Base-by-base conservation (phyloP, 2,113 vertebrate species). In the Dendrocopos noguchii region DNA sequence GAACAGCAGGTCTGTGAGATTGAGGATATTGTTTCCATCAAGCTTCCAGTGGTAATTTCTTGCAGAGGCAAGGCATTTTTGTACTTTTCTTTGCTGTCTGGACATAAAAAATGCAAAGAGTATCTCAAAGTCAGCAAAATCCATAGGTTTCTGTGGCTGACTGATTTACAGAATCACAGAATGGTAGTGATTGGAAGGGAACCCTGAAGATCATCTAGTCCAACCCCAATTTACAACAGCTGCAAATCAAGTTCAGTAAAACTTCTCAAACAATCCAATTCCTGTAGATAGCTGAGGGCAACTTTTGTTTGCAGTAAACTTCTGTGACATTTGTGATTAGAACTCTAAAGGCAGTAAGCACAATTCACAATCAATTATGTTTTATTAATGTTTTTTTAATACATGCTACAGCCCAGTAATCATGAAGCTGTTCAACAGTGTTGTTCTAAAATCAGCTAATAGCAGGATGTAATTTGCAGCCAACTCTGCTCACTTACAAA, bases 371-470 rank as follows among this genome's bases (percentile, higher is more conserved):
- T 97, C 95, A 96, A 96, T 95, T 97, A 95, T 89, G 66, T 92
- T 97, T 97, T 97, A 97, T 98, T 98, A 95, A 97, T 95, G 88
- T 9, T 96, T 96, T 97, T 96, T 96, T 95, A 94, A 97, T 94
- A 92, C 88, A 90, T 2, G 63, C 87, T 91, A 94, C 94, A 95
- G 96, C 95, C 86, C 95, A 97, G 84, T 96, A 95, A 96, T 95
- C 97, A 95, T 85, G 89, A 93, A 92, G 84, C 76, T 94, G 85
- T 93, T 97, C 94, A 87, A 74, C 93, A 91, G 24, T 22, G 55
- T 95, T 81, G 78, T 95, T 97, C 95, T 91, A 93, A 97, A 96
- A 68, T 95, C 94, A 90, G 95, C 94, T 98, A 97, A 98, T 97
- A 95, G 96, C 87, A 92, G 96, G 91, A 96, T 96, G 97, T 96